phyloP scores from a whole-genome alignment of 2,888 invertebrate genomes.

The Brachynemurus nebulosus region DNA sequence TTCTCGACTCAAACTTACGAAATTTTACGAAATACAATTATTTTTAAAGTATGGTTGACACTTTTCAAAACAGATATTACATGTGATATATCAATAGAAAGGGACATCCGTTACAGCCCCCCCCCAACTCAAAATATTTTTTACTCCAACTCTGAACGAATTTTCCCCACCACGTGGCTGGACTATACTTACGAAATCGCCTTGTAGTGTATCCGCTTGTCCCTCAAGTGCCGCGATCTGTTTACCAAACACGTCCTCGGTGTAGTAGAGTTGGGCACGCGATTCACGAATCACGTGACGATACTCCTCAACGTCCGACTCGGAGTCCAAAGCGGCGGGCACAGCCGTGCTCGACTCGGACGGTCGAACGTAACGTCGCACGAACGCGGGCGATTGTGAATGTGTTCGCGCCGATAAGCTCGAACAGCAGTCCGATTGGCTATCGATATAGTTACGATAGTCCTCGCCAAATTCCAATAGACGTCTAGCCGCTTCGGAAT shows the following conservation, averaged over 20 bases:
- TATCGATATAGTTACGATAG: conserved; percentile 77
- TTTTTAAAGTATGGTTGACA: no score
- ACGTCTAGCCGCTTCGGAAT: conserved; percentile 71
- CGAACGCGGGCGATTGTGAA: conserved; percentile 12
- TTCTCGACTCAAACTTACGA: no score
- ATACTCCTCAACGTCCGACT: conserved; percentile 52
- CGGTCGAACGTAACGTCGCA: conserved; percentile 25
- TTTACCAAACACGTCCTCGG: conserved; percentile 41
- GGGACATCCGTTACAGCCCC: no score
- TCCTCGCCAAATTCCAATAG: conserved; percentile 81
- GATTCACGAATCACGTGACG: conserved; percentile 49
- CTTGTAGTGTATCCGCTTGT: conserved; percentile 15
- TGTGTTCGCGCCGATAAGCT: conserved; percentile 51
- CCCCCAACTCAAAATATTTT: no score
- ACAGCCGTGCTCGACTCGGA: conserved; percentile 10
- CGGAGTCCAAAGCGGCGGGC: conserved; percentile 35
- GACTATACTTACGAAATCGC: conserved; percentile 30
- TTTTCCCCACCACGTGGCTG: no score
- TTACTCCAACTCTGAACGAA: no score
- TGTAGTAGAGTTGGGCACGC: conserved; percentile 42
- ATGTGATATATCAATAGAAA: no score
- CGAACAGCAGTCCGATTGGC: conserved; percentile 79
- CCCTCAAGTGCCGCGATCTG: conserved; percentile 35
- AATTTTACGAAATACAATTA: no score
- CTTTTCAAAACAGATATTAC: no score